Conservation (phyloP, 2,888 invertebrate species). For the Empis stercorea region DNA sequence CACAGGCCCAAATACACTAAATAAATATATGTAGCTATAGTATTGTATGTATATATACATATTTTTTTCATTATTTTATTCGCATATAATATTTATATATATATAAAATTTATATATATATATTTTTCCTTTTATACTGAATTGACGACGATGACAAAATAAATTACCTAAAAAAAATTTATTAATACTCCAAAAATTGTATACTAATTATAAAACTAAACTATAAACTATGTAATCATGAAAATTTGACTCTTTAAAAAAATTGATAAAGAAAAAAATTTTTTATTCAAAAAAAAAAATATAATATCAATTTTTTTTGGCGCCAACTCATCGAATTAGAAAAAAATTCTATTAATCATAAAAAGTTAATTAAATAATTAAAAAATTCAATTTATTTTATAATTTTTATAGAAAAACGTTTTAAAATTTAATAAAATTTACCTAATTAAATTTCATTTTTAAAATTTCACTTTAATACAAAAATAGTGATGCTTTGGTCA, state of each 20-base stretch:
- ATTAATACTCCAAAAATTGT: too few species aligned
- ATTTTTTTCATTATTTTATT: too few species aligned
- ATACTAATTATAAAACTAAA: neutral
- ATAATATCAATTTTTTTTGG: constrained; percentile 8
- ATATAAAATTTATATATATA: too few species aligned
- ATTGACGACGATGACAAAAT: neutral
- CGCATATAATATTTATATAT: too few species aligned
- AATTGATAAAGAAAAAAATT: too few species aligned
- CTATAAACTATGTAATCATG: neutral
- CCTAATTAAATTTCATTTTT: constrained; percentile 7
- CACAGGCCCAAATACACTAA: too few species aligned
- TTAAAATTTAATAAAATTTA: constrained; percentile 3
- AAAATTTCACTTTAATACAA: constrained; percentile 9
- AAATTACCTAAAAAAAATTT: neutral
- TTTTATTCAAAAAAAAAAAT: neutral
- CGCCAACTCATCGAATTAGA: constrained; percentile 10
- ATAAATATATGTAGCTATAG: too few species aligned
- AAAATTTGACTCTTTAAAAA: too few species aligned
- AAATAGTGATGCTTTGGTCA: constrained; percentile 10
- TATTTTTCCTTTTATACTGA: too few species aligned
- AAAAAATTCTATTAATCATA: constrained; percentile 6
- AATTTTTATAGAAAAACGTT: constrained; percentile 14
- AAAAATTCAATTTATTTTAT: constrained; percentile 11
- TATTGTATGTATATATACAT: too few species aligned
- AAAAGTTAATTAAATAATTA: constrained; percentile 8